Conservation (phyloP, 2,113 vertebrate genomes). For the Petaurus breviceps region DNA sequence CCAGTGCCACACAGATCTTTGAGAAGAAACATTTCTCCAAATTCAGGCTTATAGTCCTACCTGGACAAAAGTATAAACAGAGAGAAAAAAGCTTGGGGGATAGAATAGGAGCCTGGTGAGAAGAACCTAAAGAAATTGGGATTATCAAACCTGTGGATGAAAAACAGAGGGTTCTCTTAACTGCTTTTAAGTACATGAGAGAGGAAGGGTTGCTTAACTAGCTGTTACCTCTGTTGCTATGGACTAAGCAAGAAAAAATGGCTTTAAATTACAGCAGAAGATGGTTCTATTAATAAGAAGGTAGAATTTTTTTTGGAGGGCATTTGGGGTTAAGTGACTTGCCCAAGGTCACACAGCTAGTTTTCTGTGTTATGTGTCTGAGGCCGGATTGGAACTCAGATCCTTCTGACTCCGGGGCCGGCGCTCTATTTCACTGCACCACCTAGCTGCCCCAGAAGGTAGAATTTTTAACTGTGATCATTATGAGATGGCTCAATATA, state of each 20-base stretch:
- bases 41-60: background rate
- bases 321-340: too few relatives aligned
- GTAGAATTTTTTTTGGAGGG: background rate
- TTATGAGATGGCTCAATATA: slow-evolving; percentile 2
- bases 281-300: slow-evolving; percentile 44
- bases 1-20: slow-evolving; percentile 22
- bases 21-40: slow-evolving; percentile 41
- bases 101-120: background rate
- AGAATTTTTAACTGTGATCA: background rate
- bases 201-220: background rate
- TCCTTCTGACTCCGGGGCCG: too few relatives aligned
- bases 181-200: background rate
- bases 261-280: background rate
- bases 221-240: background rate
- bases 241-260: slow-evolving; percentile 12
- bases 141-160: slow-evolving; percentile 3
- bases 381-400: too few relatives aligned
- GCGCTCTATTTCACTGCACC: too few relatives aligned
- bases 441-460: too few relatives aligned
- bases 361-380: too few relatives aligned
- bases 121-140: slow-evolving; percentile 32
- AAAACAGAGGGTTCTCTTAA: background rate
- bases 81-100: slow-evolving; percentile 40
- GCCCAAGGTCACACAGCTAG: too few relatives aligned
- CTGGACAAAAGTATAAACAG: background rate